Percentiles rank a stretch among this genome's conserved stretches.
Evolutionary conservation across 1,140 invertebrate genomes (phyloP).

Genomic region (Drosophila busckii): DNA sequence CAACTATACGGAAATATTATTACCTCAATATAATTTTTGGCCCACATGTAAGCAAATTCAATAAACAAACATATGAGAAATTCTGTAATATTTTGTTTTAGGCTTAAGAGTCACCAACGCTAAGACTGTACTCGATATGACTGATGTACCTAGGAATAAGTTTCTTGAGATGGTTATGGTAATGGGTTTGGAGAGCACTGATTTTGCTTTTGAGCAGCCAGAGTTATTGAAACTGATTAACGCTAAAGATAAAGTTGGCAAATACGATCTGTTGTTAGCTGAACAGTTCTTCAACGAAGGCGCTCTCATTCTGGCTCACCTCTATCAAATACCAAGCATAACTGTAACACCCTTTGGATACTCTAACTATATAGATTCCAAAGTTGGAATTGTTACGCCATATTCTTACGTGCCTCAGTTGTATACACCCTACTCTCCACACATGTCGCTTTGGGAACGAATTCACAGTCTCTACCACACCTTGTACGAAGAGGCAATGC

Average conservation of each 20-base stretch:
- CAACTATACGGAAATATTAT: slow-evolving; percentile 60
- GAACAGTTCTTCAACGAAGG: slow-evolving; percentile 79
- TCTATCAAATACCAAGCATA: slow-evolving; percentile 76
- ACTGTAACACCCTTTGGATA: slow-evolving; percentile 64
- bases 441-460: slow-evolving; percentile 78
- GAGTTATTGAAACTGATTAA: slow-evolving; percentile 72
- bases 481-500: slow-evolving; percentile 34
- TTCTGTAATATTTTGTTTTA: background rate
- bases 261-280: slow-evolving; percentile 78
- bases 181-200: slow-evolving; percentile 47
- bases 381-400: slow-evolving; percentile 59
- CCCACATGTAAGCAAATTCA: slow-evolving; percentile 20
- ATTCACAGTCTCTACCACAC: slow-evolving; percentile 41
- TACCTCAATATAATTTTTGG: slow-evolving; percentile 54
- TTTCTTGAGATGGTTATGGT: slow-evolving; percentile 12
- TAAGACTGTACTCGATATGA: slow-evolving; percentile 39
- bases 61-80: background rate
- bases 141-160: slow-evolving; percentile 10
- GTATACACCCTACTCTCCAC: slow-evolving; percentile 48
- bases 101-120: slow-evolving; percentile 17
- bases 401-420: slow-evolving; percentile 73
- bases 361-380: slow-evolving; percentile 61
- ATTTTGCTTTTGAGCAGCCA: slow-evolving; percentile 70
- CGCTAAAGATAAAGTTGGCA: slow-evolving; percentile 51
- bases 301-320: slow-evolving; percentile 69